Conservation (phyloP, 1,140 invertebrate species). For the Diprion similis region DNA sequence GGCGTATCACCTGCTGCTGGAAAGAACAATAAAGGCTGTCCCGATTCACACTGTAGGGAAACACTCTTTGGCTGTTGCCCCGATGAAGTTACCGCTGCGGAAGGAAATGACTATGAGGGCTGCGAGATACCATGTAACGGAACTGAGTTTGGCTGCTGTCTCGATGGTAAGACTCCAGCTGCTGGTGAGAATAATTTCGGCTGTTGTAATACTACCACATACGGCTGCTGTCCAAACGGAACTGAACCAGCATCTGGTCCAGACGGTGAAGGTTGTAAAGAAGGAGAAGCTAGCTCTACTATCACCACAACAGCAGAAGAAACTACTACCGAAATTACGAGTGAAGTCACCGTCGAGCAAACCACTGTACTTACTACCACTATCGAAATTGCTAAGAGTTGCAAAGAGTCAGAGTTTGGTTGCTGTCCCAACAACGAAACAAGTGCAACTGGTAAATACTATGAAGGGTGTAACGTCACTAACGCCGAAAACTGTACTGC, state of each 20-base stretch:
- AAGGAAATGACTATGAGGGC: constrained; percentile 84
- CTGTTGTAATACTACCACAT: constrained; percentile 68
- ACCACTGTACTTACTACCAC: constrained; percentile 32
- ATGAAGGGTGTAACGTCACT: constrained; percentile 62
- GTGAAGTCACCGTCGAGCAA: constrained; percentile 34
- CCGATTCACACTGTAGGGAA: constrained; percentile 74
- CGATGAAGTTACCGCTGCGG: constrained; percentile 78
- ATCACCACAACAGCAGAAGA: constrained; percentile 14
- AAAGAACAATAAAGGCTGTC: constrained; percentile 77
- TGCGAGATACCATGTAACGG: constrained; percentile 76
- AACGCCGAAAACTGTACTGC: constrained; percentile 64
- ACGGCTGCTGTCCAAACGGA: constrained; percentile 82
- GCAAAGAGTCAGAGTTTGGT: constrained; percentile 60
- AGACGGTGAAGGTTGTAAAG: constrained; percentile 63
- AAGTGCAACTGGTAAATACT: constrained; percentile 57
- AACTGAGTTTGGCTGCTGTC: constrained; percentile 75
- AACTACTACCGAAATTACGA: constrained; percentile 31
- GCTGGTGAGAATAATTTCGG: constrained; percentile 67
- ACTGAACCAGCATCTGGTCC: constrained; percentile 73
- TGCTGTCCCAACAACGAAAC: constrained; percentile 70
- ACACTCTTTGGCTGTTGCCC: constrained; percentile 87
- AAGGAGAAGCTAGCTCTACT: background rate
- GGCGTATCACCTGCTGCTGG: constrained; percentile 83
- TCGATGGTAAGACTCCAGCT: constrained; percentile 69
- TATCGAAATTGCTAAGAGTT: constrained; percentile 45